These are phyloP conservation scores for Nibea coibor DNA, from an alignment of 2,113 vertebrate genomes.

Conservation along the genomic window DNA sequence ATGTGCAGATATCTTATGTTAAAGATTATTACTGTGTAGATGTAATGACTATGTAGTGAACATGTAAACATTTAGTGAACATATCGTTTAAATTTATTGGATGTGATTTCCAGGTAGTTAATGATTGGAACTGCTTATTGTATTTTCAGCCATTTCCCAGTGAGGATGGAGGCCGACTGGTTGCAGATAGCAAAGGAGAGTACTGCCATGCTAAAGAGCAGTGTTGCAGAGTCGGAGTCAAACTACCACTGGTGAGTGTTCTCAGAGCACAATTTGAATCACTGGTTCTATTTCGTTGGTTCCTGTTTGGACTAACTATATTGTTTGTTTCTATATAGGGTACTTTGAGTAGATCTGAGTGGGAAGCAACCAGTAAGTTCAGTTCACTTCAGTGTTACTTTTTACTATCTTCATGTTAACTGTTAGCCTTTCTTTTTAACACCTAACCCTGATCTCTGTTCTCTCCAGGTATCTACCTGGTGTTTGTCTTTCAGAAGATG, in stretches of 20 bases:
- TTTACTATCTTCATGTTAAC: neutral
- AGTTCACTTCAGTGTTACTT: neutral
- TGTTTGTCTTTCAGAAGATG: conserved; percentile 95
- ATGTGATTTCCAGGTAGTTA: neutral
- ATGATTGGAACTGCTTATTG: neutral
- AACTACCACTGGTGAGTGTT: conserved; percentile 72
- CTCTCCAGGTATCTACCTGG: conserved; percentile 93
- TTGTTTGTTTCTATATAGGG: conserved; percentile 82
- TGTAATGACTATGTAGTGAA: too few relatives aligned
- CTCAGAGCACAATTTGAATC: neutral
- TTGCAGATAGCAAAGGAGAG: conserved; percentile 53
- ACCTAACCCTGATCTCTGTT: neutral
- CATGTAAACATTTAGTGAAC: too few relatives aligned
- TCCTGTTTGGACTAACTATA: neutral
- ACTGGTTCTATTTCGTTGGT: neutral
- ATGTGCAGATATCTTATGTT: too few relatives aligned
- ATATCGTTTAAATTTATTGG: neutral
- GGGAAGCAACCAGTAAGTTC: conserved; percentile 96
- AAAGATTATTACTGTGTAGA: too few relatives aligned
- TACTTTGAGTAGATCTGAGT: conserved; percentile 95
- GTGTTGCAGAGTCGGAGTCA: conserved; percentile 38
- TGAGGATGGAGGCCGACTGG: conserved; percentile 44
- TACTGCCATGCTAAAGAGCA: conserved; percentile 77
- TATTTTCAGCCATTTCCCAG: conserved; percentile 57
- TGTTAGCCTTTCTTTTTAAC: too few relatives aligned